A percentile compares a stretch with the other conserved stretches of the same genome.
Conservation (phyloP, 2,113 vertebrate genomes). For the Columba livia region DNA sequence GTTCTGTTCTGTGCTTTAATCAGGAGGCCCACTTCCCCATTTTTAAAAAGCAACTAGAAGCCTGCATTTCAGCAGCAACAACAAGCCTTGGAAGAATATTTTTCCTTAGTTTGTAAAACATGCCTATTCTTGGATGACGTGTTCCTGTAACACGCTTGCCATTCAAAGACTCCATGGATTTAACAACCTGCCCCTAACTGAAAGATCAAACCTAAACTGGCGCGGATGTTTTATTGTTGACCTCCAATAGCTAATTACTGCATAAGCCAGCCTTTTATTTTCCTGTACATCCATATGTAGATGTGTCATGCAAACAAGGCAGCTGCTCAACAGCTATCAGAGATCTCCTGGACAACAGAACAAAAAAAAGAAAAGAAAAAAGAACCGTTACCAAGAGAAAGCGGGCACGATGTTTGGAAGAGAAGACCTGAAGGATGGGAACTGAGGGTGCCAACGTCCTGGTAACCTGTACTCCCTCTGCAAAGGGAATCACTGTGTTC, state of each 20-base stretch:
- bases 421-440: background rate
- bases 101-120: background rate
- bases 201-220: background rate
- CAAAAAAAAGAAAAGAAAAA: background rate
- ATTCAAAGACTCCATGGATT: background rate
- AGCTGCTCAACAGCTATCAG: background rate
- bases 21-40: background rate
- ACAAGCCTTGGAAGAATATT: background rate
- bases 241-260: background rate
- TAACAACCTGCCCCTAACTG: background rate
- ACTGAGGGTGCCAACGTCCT: rapidly evolving
- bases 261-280: background rate
- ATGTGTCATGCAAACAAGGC: background rate
- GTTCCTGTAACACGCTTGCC: background rate
- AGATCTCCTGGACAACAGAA: background rate
- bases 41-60: background rate
- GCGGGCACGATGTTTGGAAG: background rate
- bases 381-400: background rate
- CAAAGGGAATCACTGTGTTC: background rate
- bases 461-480: background rate
- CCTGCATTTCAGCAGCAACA: background rate
- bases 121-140: background rate
- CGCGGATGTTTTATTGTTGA: background rate
- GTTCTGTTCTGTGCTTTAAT: background rate
- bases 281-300: background rate